Evolutionary conservation across 1,140 invertebrate species (phyloP), one percentile per base, ranked within the genome.

Genomic region (Papilio polytes): DNA sequence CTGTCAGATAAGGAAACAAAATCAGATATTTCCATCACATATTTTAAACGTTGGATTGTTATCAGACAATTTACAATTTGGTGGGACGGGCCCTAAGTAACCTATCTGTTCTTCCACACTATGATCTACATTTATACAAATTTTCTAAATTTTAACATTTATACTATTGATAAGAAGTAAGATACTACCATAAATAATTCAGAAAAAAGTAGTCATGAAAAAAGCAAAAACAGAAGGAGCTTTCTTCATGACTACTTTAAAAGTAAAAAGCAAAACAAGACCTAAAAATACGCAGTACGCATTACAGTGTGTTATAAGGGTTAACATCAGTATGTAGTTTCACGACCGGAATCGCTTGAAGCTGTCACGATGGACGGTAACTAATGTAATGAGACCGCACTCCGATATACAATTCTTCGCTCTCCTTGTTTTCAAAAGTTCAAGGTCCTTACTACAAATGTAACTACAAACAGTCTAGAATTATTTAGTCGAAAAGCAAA

Each of bases 181-280:
- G 31, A 31, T 31, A 31, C 1, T 31, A 31, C 31, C 31, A 31
- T 31, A 84, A 88, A 85, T 91, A 93, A 94, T 94, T 88, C 88
- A 86, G 88, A 89, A 80, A 87, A 88, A 85, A 83, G 51, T 72
- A 74, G 81, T 83, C 76, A 36, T 59, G 79, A 46, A 85, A 86
- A 85, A 80, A 86, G 2, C 46, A 48, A 1, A 48, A 12, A 48
- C 46, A 48, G 46, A 10, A 2, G 9, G 12, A 48, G 46, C 26
- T 36, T 36, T 36, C 31, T 36, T 36, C 31, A 36, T 36, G 31
- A 36, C 4, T 48, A 36, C 4, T 48, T 48, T 48, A 48, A 12
- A 13, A 13, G 3, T 10, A 9, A 12, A 9, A 48, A 48, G 46
- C 46, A 48, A 10, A 48, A 48, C 12, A 48, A 48, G 46, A 13